phyloP scores from a whole-genome alignment of 2,888 invertebrate genomes.

The Lasiommata megera region DNA sequence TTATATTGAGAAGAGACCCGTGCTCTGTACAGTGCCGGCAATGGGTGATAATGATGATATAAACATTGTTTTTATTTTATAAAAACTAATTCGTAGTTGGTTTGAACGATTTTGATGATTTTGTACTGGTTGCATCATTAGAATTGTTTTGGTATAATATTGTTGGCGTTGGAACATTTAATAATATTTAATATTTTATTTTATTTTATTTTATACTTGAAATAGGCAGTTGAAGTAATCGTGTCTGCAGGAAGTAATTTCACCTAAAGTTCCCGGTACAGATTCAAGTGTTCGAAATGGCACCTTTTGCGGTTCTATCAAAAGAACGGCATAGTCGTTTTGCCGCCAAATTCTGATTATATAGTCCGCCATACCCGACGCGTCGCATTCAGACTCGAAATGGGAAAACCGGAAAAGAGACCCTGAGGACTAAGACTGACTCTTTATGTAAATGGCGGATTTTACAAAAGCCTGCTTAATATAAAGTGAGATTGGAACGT shows the following conservation, averaged over 20 bases:
- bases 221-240: no score
- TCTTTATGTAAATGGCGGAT: constrained; percentile 74
- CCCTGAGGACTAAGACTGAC: constrained; percentile 67
- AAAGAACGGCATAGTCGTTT: constrained; percentile 60
- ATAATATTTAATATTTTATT: no score
- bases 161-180: no score
- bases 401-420: constrained; percentile 71
- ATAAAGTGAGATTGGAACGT: constrained; percentile 67
- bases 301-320: constrained; percentile 42
- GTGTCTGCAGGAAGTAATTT: not conserved
- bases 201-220: no score
- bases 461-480: constrained; percentile 70
- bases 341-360: constrained; percentile 51
- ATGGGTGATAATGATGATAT: no score
- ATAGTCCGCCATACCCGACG: constrained; percentile 24
- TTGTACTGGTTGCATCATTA: no score
- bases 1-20: no score
- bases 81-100: no score
- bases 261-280: not conserved
- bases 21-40: no score
- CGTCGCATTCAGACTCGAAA: constrained; percentile 72
- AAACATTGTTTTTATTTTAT: no score
- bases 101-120: no score
- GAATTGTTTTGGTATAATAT: no score
- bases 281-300: constrained; percentile 13